A percentile compares a stretch with the other conserved stretches of the same genome.
phyloP scores from a whole-genome alignment of 2,888 invertebrate genomes.

The Perizoma affinitatum region DNA sequence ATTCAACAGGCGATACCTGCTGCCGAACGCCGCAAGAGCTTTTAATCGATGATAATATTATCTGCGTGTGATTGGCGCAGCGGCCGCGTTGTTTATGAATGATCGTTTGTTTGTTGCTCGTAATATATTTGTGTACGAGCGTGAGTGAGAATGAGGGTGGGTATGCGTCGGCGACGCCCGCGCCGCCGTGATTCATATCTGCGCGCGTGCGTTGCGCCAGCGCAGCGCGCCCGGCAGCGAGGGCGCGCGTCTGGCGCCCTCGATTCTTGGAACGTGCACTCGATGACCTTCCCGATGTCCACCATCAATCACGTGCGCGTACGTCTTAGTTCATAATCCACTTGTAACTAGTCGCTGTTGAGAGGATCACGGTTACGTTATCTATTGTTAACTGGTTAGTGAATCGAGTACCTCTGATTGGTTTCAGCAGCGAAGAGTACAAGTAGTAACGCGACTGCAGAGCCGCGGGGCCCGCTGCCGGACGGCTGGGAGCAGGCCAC shows the following conservation, averaged over 20 bases:
- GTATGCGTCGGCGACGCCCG: constrained; percentile 36
- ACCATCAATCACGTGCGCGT: constrained; percentile 66
- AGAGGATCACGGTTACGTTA: constrained; percentile 65
- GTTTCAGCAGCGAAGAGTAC: constrained; percentile 83
- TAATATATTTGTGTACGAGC: constrained; percentile 43
- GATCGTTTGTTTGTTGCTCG: constrained; percentile 58
- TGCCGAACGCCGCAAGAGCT: constrained; percentile 32
- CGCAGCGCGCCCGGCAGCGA: constrained; percentile 45
- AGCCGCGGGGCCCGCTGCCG: constrained; percentile 90
- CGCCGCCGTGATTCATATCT: constrained; percentile 46
- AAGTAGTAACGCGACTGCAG: constrained; percentile 79
- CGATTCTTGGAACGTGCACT: constrained; percentile 70
- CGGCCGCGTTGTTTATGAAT: constrained; percentile 68
- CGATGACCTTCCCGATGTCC: constrained; percentile 68
- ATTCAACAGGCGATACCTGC: constrained; percentile 32
- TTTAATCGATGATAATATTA: constrained; percentile 43
- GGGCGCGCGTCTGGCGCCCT: constrained; percentile 65
- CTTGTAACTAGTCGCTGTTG: constrained; percentile 81
- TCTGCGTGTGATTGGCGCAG: constrained; percentile 48
- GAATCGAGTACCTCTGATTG: constrained; percentile 64
- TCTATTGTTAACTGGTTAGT: constrained; percentile 40
- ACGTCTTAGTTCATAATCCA: constrained; percentile 60
- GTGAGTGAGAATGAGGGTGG: constrained; percentile 45
- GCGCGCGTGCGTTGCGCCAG: constrained; percentile 39
- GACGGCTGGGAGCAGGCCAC: constrained; percentile 95